These are phyloP conservation scores for Dendrolimus punctatus DNA, from an alignment of 1,140 invertebrate genomes.

Conservation along the genomic window DNA sequence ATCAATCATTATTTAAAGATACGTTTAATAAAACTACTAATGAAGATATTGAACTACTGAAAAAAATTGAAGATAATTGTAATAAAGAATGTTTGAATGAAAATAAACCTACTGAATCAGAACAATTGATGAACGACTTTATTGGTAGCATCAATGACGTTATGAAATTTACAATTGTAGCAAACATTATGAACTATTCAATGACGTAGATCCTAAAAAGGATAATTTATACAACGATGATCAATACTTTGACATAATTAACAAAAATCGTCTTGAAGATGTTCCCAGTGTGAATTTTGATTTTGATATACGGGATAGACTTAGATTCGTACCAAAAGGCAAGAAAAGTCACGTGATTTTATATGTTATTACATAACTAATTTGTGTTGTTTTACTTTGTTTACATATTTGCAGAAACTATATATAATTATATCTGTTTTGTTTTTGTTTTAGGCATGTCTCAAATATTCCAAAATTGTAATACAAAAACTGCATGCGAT, in stretches of 20 bases:
- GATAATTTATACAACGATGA: background rate
- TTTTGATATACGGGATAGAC: slow-evolving; percentile 39
- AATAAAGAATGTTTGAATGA: background rate
- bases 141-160: too few relatives aligned
- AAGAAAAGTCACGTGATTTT: background rate
- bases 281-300: slow-evolving; percentile 7
- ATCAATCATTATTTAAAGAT: background rate
- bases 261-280: too few relatives aligned
- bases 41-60: too few relatives aligned
- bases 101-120: slow-evolving; percentile 2
- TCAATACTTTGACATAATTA: background rate
- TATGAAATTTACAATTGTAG: too few relatives aligned
- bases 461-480: slow-evolving; percentile 32
- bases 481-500: slow-evolving; percentile 20
- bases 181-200: too few relatives aligned
- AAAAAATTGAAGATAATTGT: too few relatives aligned
- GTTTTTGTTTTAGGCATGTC: slow-evolving; percentile 44
- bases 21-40: background rate
- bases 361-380: too few relatives aligned
- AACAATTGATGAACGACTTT: background rate
- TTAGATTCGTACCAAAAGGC: slow-evolving; percentile 53
- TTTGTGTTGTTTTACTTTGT: background rate
- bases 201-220: too few relatives aligned
- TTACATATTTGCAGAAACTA: background rate
- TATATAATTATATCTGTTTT: background rate